Base-by-base conservation (phyloP, 2,113 vertebrate species). In the Ranitomeya imitator region DNA sequence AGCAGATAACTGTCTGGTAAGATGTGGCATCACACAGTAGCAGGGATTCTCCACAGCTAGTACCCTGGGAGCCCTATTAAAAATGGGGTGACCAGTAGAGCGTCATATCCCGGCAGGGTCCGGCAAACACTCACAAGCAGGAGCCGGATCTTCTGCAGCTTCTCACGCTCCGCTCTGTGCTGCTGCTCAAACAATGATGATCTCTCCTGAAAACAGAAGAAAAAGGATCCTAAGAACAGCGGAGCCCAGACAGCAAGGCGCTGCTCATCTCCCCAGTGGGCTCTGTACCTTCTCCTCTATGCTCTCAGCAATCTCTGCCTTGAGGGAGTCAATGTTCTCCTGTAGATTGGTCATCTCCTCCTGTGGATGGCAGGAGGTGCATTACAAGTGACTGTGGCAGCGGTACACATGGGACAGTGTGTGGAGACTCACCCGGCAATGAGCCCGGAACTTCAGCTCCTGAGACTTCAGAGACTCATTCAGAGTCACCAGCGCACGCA, bases 341-440 rank as follows among this genome's bases (percentile, higher is more conserved):
- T 99, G 98, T 31, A 99, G 94, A 26, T 97, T 96, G 13, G 92
- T 31, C 97, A 99, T 98, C 93, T 99, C 98, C 90, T 99, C 98
- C 97, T 99, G 91, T 63, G 90, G 74, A 7, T 87, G 6, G n/a
- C 65, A 65, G 19, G 18, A 45, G 54, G 79, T 31, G 80, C 31
- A 26, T 45, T 9, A 81, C 16, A 31, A 26, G n/a, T 55, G 7
- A n/a, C 3, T 26, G 21, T 19, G 61, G 16, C 14, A 21, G 37
- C 37, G 37, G 5, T 45, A 45, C 37, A 45, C 37, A 45, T 45
- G 37, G 37, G 37, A 45, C 37, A 45, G 37, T 45, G 37, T 45
- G 37, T 45, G 23, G 13, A 4, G 60, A 92, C 97, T 96, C 93
- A 99, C 98, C 87, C 96, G 96, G 91, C 98, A 99, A 85, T 99